Conservation (phyloP, 2,797 vertebrate genomes). For the Sparus aurata region DNA sequence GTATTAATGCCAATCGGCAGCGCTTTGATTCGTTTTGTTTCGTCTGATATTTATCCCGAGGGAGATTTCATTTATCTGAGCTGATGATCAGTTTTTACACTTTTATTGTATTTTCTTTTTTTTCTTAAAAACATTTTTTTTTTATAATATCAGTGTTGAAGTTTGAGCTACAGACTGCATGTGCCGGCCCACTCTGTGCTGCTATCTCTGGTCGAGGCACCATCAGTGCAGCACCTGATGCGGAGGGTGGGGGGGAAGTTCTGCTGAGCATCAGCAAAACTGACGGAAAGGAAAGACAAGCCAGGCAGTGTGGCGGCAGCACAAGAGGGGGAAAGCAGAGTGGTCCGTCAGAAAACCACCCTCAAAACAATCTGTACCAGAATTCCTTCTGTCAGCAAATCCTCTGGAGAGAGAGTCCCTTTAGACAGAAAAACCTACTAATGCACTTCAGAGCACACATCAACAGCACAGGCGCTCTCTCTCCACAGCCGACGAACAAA, state of each 20-base stretch:
- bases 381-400: constrained; percentile 83
- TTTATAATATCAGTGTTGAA: not conserved
- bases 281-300: constrained; percentile 73
- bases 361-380: constrained; percentile 80
- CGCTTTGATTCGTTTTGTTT: constrained; percentile 39
- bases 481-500: constrained; percentile 72
- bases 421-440: constrained; percentile 69
- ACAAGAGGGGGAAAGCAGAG: constrained; percentile 59
- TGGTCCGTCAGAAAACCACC: constrained; percentile 76
- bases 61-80: constrained; percentile 38
- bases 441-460: constrained; percentile 85
- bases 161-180: constrained; percentile 6
- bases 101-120: constrained; percentile 3
- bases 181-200: constrained; percentile 33
- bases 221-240: constrained; percentile 67
- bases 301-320: constrained; percentile 65
- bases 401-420: constrained; percentile 76
- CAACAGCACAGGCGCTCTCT: constrained; percentile 82
- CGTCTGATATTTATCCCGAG: constrained; percentile 49
- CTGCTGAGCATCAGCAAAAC: constrained; percentile 82
- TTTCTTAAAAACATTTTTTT: not conserved
- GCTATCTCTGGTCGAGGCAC: constrained; percentile 39
- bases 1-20: constrained; percentile 29
- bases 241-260: not conserved
- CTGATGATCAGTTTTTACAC: not conserved